Percentiles rank a stretch among this genome's conserved stretches.
Evolutionary conservation across 1,140 invertebrate species (phyloP).

Genomic region (Cryptotermes secundus): DNA sequence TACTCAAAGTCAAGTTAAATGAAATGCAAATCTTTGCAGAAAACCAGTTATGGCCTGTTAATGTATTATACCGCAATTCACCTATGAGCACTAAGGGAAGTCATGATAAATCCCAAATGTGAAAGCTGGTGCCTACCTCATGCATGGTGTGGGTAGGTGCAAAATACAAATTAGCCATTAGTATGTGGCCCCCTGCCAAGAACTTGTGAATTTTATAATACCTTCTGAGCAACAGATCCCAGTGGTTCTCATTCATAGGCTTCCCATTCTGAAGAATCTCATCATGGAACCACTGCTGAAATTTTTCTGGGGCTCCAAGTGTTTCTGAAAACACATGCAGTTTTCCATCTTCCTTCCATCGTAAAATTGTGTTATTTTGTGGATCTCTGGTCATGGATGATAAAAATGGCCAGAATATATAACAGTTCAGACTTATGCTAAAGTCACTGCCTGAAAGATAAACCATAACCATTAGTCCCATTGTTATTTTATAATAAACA

Average conservation of each 20-base stretch:
- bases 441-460: not conserved
- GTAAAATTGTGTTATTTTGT: not conserved
- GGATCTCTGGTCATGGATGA: conserved; percentile 43
- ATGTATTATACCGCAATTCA: too few species aligned
- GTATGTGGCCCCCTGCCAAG: too few species aligned
- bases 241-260: not conserved
- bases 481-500: too few species aligned
- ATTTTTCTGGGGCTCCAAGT: not conserved
- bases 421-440: conserved; percentile 36
- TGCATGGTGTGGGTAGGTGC: too few species aligned
- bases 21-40: too few species aligned
- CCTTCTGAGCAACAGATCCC: not conserved
- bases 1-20: too few species aligned
- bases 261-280: not conserved
- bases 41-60: too few species aligned
- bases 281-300: not conserved
- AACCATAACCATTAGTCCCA: not conserved
- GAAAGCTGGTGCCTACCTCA: too few species aligned
- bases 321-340: not conserved
- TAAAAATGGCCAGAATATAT: conserved; percentile 46
- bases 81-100: too few species aligned
- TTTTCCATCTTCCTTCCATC: not conserved
- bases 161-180: too few species aligned
- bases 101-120: too few species aligned
- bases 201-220: not conserved